Base-by-base conservation (phyloP, 2,113 vertebrate genomes). In the Chroicocephalus ridibundus region DNA sequence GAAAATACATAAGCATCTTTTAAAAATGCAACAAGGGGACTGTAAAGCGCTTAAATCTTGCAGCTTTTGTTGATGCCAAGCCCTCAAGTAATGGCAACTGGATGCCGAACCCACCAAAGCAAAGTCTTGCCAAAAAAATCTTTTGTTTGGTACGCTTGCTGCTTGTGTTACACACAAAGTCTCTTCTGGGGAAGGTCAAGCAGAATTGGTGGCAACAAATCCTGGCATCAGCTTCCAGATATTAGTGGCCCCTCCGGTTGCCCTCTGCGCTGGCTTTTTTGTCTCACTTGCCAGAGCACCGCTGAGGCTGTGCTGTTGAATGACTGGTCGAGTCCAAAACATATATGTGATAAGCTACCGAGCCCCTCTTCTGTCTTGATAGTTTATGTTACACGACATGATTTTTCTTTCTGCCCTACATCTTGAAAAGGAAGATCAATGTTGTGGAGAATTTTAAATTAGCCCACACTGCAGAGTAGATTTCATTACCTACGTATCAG, bases 401-500 rank as follows among this genome's bases (percentile, higher is more conserved):
- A 55, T 66, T 91, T 82, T 91, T 88, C 62, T 74, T 77, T 46
- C 71, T 18, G 7, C 57, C 85, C n/a, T 80, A 71, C 79, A 88
- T 93, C 79, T 93, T 81, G 55, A 72, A 88, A 87, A 91, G 54
- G 40, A 77, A 90, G 75, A 71, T 90, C 64, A 68, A 2, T 44
- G 83, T 82, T 80, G 79, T 88, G 68, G 29, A 85, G 89, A 89
- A 85, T 88, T 91, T 76, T 36, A 62, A 91, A 84, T 54, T 76
- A 86, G 57, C 57, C 96, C 44, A 38, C 27, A 3, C 32, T 57
- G 54, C 36, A 82, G 70, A 75, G 42, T 1, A 75, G 74, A 64
- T 97, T 97, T 91, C 91, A 82, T 90, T 95, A 86, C 68, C 90
- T 54, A 34, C 9, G 1, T 27, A 68, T 52, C 86, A 75, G 72